Percentiles rank a stretch among this genome's conserved stretches.
Conservation (phyloP, 2,797 vertebrate species). For the Coluber constrictor region DNA sequence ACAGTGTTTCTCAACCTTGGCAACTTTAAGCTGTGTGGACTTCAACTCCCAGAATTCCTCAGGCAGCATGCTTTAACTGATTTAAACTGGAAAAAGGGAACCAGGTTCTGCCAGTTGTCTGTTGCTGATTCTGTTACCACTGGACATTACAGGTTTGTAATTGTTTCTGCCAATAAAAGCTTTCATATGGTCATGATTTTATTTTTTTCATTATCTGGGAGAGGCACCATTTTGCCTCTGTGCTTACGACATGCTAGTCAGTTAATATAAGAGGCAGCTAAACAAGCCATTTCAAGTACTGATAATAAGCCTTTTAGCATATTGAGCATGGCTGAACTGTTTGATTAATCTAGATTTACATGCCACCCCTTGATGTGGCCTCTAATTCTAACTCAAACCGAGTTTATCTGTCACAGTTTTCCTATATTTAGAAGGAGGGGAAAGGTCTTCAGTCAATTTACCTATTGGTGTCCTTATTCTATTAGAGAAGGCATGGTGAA, state of each 20-base stretch:
- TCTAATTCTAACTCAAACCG: neutral
- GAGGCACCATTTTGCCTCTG: neutral
- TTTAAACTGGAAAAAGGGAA: neutral
- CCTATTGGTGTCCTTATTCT: neutral
- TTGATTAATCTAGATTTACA: neutral
- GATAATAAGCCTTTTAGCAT: neutral
- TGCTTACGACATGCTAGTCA: neutral
- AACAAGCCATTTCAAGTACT: neutral
- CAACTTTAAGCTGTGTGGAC: neutral
- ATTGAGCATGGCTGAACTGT: neutral
- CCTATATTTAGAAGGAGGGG: neutral
- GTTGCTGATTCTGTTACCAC: neutral
- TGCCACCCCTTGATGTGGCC: neutral
- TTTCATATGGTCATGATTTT: neutral
- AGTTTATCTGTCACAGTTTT: neutral
- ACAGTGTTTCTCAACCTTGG: neutral
- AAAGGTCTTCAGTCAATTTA: neutral
- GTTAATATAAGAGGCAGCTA: neutral
- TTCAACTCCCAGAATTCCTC: neutral
- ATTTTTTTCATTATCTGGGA: neutral
- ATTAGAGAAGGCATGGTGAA: neutral
- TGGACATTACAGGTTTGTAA: neutral
- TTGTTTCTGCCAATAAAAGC: neutral
- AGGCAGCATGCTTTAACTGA: neutral
- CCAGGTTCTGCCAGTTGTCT: neutral